phyloP scores from a whole-genome alignment of 2,888 invertebrate species.

The Tinea pellionella region DNA sequence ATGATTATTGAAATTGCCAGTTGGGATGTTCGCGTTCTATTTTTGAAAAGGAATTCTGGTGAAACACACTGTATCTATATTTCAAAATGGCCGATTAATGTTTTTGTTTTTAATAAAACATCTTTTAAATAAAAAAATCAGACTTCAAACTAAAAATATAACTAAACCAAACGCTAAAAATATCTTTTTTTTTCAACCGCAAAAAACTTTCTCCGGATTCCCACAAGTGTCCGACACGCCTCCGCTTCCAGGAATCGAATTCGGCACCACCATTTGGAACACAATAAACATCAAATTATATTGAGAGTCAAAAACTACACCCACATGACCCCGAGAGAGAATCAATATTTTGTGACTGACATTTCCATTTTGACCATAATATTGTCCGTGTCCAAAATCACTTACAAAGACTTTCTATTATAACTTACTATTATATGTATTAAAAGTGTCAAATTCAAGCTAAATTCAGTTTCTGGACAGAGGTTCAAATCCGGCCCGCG shows the following conservation, averaged over 20 bases:
- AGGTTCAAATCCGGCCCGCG: no score
- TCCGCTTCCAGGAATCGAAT: constrained; percentile 8
- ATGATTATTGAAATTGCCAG: constrained; percentile 62
- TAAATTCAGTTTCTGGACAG: no score
- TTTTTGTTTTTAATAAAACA: neutral
- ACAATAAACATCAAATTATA: neutral
- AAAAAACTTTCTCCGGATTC: constrained; percentile 1
- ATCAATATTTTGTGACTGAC: neutral
- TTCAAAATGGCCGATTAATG: neutral
- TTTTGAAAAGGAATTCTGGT: constrained; percentile 36
- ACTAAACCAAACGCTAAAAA: neutral
- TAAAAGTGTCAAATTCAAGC: no score
- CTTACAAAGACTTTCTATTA: no score
- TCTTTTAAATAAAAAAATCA: neutral
- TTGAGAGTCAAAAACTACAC: neutral
- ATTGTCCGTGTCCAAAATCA: neutral
- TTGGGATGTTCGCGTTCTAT: constrained; percentile 42
- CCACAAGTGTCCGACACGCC: neutral
- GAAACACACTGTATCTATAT: neutral
- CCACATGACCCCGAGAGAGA: neutral
- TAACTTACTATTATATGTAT: no score
- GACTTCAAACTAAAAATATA: neutral
- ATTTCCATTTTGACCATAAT: neutral
- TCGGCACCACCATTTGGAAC: neutral
- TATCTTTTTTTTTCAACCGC: neutral